Evolutionary conservation across 2,113 vertebrate genomes (phyloP).

Genomic region (Scopus umbretta): DNA sequence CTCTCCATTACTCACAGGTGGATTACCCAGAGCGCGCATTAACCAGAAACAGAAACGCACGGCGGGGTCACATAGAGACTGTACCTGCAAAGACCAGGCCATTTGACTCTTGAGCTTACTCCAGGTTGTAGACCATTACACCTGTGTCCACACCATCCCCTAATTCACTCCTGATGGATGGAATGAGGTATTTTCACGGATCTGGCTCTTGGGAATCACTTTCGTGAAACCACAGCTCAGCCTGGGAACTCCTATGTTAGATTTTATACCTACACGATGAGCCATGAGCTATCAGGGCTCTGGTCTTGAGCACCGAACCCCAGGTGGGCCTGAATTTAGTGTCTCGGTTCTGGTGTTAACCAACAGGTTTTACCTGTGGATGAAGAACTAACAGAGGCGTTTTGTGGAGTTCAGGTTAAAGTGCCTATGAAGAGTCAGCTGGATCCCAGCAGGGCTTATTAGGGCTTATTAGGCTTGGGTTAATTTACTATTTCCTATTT

Average conservation of each 20-base stretch:
- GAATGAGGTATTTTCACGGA: not conserved
- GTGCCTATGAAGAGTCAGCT: not conserved
- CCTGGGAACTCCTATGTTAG: rapidly evolving
- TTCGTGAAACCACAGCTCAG: not conserved
- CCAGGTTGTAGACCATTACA: rapidly evolving
- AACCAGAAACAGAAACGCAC: not conserved
- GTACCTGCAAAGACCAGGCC: not conserved
- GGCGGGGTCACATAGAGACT: rapidly evolving
- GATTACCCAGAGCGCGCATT: not conserved
- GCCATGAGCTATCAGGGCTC: not conserved
- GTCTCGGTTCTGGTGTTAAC: not conserved
- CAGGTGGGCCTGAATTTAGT: too few relatives aligned
- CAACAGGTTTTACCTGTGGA: not conserved
- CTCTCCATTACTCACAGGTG: not conserved
- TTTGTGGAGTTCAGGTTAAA: not conserved
- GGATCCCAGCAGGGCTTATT: not conserved
- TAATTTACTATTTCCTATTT: not conserved
- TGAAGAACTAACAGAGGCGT: not conserved
- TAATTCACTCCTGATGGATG: not conserved
- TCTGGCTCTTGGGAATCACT: not conserved
- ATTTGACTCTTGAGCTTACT: not conserved
- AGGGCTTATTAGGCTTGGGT: not conserved
- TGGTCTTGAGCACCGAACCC: not conserved
- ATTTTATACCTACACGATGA: rapidly evolving
- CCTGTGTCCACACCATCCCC: not conserved